phyloP scores from a whole-genome alignment of 1,140 invertebrate genomes.

The Zaprionus ornatus region DNA sequence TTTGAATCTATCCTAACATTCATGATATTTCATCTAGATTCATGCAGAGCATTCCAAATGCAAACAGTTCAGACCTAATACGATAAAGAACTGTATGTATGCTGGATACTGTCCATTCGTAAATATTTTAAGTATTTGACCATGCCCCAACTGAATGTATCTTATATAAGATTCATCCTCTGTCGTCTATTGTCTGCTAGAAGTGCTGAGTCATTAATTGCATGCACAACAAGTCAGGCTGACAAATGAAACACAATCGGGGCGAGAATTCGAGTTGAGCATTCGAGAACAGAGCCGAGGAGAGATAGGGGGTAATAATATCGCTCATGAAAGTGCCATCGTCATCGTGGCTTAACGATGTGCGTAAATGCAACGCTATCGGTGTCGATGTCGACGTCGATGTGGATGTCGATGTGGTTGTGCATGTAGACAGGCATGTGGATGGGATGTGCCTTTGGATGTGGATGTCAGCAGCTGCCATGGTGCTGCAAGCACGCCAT shows the following conservation, averaged over 20 bases:
- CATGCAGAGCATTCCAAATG: too few relatives aligned
- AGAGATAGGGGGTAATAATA: constrained; percentile 6
- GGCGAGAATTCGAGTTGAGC: neutral
- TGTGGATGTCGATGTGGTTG: neutral
- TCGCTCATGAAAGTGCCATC: constrained; percentile 15
- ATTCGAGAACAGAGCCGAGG: neutral
- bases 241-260: constrained; percentile 18
- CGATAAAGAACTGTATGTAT: too few relatives aligned
- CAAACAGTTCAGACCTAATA: too few relatives aligned
- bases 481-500: constrained; percentile 13
- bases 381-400: constrained; percentile 24
- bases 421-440: neutral
- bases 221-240: constrained; percentile 8
- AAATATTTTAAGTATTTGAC: neutral
- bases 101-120: neutral
- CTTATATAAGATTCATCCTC: neutral
- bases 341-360: constrained; percentile 34
- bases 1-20: too few relatives aligned
- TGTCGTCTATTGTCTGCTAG: neutral
- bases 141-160: neutral
- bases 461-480: constrained; percentile 31
- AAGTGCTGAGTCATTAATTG: constrained; percentile 21
- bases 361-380: constrained; percentile 53
- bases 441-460: constrained; percentile 23
- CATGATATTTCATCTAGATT: too few relatives aligned